These are phyloP conservation scores for Drosophila cracens DNA, from an alignment of 2,888 invertebrate species.

Conservation along the genomic window DNA sequence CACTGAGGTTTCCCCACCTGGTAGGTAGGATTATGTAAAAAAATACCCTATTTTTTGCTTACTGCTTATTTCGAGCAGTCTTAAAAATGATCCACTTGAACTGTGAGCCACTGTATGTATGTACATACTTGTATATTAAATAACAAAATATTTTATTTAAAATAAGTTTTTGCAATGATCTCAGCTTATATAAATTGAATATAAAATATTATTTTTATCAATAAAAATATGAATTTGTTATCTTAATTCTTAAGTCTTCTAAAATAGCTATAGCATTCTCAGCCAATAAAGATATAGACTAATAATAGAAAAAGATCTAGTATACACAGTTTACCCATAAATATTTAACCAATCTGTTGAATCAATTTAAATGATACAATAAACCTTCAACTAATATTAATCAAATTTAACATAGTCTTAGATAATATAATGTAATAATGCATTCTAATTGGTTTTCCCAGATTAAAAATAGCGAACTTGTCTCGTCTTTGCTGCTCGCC, in stretches of 20 bases:
- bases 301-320: background rate
- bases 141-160: background rate
- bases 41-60: no score
- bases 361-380: background rate
- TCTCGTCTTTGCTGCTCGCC: background rate
- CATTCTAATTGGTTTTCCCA: accelerated
- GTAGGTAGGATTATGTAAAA: no score
- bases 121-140: background rate
- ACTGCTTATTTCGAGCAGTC: no score
- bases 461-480: background rate
- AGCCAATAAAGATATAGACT: background rate
- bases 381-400: background rate
- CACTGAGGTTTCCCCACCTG: no score
- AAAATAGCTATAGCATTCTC: background rate
- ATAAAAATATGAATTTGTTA: background rate
- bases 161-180: background rate
- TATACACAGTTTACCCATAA: no score
- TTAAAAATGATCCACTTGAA: no score
- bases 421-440: background rate
- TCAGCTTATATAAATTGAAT: no score
- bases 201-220: background rate
- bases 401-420: background rate
- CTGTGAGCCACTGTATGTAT: no score
- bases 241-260: background rate
- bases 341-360: background rate